Percentiles rank a stretch among this genome's conserved stretches.
These are phyloP conservation scores for Stigmatopora argus DNA, from an alignment of 2,113 vertebrate species.

Conservation along the genomic window DNA sequence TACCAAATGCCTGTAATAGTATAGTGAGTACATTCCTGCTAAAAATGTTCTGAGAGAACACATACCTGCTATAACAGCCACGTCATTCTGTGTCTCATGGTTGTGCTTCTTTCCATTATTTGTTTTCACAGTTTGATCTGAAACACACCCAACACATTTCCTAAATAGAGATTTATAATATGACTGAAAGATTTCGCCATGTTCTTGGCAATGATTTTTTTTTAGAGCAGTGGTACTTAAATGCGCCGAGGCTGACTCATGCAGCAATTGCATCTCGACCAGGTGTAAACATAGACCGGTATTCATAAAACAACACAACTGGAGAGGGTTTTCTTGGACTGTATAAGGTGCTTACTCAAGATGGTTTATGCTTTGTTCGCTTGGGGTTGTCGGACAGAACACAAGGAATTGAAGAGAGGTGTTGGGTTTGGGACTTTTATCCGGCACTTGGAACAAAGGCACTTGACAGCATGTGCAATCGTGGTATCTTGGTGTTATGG, in stretches of 20 bases:
- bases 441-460: too few species aligned
- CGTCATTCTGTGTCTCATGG: slow-evolving; percentile 78
- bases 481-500: too few species aligned
- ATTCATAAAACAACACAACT: slow-evolving; percentile 2
- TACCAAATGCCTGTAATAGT: too few species aligned
- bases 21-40: neutral
- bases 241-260: neutral
- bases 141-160: slow-evolving; percentile 17
- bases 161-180: neutral
- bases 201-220: neutral
- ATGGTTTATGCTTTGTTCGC: too few species aligned
- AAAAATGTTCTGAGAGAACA: slow-evolving; percentile 21
- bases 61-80: slow-evolving; percentile 78
- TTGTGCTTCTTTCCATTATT: slow-evolving; percentile 79
- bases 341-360: too few species aligned
- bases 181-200: neutral
- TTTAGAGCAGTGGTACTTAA: neutral
- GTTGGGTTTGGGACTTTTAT: too few species aligned
- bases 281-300: neutral
- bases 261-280: neutral
- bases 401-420: too few species aligned
- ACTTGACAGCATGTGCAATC: too few species aligned
- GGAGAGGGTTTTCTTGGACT: too few species aligned
- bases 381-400: too few species aligned
- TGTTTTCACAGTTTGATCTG: slow-evolving; percentile 82